phyloP scores from a whole-genome alignment of 2,113 vertebrate species.

The Euleptes europaea region DNA sequence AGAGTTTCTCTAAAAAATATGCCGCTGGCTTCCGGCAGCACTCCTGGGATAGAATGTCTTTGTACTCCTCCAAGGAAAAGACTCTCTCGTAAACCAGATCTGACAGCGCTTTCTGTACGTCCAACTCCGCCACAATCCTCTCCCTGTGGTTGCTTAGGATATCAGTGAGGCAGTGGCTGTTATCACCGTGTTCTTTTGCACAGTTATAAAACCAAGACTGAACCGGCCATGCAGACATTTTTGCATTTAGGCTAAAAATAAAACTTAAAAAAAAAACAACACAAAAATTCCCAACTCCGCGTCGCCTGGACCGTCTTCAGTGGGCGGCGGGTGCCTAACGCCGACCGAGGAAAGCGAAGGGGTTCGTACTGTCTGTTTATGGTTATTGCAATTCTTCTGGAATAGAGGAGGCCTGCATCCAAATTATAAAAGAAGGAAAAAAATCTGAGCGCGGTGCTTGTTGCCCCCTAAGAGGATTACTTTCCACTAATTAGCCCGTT shows the following conservation, averaged over 20 bases:
- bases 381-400: constrained; percentile 74
- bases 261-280: constrained; percentile 3
- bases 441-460: constrained; percentile 73
- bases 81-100: constrained; percentile 83
- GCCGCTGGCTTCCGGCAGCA: constrained; percentile 75
- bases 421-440: constrained; percentile 75
- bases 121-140: constrained; percentile 81
- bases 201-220: constrained; percentile 82
- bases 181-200: constrained; percentile 76
- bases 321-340: constrained; percentile 72
- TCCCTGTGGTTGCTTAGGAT: constrained; percentile 79
- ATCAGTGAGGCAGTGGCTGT: constrained; percentile 74
- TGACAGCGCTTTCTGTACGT: constrained; percentile 82
- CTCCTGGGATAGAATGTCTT: constrained; percentile 82
- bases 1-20: constrained; percentile 84
- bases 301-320: constrained; percentile 60
- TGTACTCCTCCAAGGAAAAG: constrained; percentile 88
- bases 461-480: constrained; percentile 88
- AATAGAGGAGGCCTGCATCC: constrained; percentile 78
- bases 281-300: constrained; percentile 50
- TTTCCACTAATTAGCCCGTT: constrained; percentile 78
- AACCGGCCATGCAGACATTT: constrained; percentile 81
- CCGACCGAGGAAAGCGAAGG: constrained; percentile 50
- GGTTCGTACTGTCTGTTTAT: constrained; percentile 63
- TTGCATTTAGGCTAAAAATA: constrained; percentile 48